Base-by-base conservation (phyloP, 2,888 invertebrate species). In the Diogma glabrata region DNA sequence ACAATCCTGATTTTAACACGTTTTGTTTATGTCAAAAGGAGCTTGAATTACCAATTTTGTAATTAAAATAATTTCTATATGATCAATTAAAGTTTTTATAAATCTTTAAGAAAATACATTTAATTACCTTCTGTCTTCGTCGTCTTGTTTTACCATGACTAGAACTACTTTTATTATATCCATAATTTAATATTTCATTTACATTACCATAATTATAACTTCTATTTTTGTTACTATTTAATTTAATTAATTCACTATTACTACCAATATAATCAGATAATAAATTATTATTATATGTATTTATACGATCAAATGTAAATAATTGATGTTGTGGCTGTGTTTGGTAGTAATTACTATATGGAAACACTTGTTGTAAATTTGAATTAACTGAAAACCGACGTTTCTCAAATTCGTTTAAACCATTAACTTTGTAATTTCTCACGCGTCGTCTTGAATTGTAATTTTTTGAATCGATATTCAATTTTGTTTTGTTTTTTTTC, bases 61-160 rank as follows among this genome's bases (percentile, higher is more conserved):
- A n/a, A n/a, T n/a, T n/a, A n/a, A n/a, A n/a, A n/a, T n/a, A n/a
- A n/a, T n/a, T n/a, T n/a, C n/a, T n/a, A n/a, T n/a, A n/a, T n/a
- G n/a, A n/a, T n/a, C n/a, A n/a, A n/a, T n/a, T n/a, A n/a, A n/a
- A n/a, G n/a, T n/a, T n/a, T n/a, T n/a, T n/a, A n/a, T n/a, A n/a
- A n/a, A n/a, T n/a, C n/a, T n/a, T n/a, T n/a, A n/a, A n/a, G n/a
- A n/a, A n/a, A n/a, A n/a, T n/a, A n/a, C n/a, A n/a, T n/a, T n/a
- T 43, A 6, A 43, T 43, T 43, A 43, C 43, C 43, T 43, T 43
- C 20, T 43, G 43, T 43, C 43, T 20, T 7, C 43, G 43, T 43
- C 43, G 20, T n/a, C 43, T 20, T 2, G 43, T 14, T 22, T 43
- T 43, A 22, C 17, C 26, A 47, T 47, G 17, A 16, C 26, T 16